Conservation (phyloP, 2,113 vertebrate genomes). For the Scortum barcoo region DNA sequence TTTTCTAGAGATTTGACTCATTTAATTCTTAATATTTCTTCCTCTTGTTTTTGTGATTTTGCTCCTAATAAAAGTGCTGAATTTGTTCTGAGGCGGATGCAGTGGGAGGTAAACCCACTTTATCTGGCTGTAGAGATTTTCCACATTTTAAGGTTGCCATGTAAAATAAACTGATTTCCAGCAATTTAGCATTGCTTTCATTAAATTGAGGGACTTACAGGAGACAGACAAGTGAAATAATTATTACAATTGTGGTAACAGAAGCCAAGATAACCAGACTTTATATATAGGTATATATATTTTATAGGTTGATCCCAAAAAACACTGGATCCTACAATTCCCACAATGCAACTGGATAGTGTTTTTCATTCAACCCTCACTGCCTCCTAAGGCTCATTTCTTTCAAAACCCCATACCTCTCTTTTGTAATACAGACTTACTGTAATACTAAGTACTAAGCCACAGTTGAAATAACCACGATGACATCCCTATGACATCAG, state of each 20-base stretch:
- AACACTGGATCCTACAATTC: background rate
- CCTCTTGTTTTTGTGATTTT: background rate
- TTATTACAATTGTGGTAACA: background rate
- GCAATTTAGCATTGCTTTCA: background rate
- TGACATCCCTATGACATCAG: slow-evolving; percentile 1
- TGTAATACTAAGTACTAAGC: too few relatives aligned
- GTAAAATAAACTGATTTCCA: background rate
- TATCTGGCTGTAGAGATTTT: background rate
- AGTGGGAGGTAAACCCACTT: background rate
- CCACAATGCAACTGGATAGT: background rate
- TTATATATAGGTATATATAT: too few relatives aligned
- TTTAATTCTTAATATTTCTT: background rate
- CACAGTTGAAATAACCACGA: background rate
- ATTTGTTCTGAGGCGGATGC: background rate
- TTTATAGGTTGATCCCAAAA: background rate
- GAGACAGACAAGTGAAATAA: background rate
- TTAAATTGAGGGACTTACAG: background rate
- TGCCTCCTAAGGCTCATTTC: background rate
- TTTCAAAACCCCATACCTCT: background rate
- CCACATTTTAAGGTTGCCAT: background rate
- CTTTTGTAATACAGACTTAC: background rate
- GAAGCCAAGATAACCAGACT: background rate
- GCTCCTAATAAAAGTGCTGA: background rate
- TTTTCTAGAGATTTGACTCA: background rate
- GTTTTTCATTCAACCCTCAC: background rate